A percentile compares a stretch with the other conserved stretches of the same genome.
Conservation (phyloP, 23 tunicate species). For the Styela clava region DNA sequence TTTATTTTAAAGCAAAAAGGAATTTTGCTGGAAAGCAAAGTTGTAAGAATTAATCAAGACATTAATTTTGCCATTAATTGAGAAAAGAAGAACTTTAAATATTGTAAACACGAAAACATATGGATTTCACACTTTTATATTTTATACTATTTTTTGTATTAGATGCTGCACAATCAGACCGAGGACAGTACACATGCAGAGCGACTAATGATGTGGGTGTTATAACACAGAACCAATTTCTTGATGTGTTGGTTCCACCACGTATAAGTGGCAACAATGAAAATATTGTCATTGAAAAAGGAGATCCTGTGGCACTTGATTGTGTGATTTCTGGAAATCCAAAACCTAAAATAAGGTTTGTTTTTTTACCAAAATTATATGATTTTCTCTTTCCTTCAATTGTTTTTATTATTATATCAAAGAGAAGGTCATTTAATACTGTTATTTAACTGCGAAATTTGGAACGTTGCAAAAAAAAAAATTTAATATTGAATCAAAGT, state of each 20-base stretch:
- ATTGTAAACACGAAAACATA: no score
- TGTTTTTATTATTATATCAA: no score
- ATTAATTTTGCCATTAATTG: no score
- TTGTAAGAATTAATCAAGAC: no score
- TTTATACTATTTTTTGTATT: constrained; percentile 21
- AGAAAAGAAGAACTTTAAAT: no score
- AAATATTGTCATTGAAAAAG: constrained; percentile 38
- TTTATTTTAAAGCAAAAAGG: not conserved
- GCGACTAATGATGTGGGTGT: constrained; percentile 88
- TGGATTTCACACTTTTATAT: no score
- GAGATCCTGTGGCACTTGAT: constrained; percentile 33
- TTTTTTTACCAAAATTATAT: not conserved
- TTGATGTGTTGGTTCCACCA: constrained; percentile 83
- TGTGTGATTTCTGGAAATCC: constrained; percentile 86
- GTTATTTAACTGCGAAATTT: no score
- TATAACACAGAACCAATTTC: constrained; percentile 33
- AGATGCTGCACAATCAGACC: constrained; percentile 34
- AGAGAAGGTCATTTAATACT: no score
- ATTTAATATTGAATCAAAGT: no score
- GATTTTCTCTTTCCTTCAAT: no score
- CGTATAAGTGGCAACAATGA: constrained; percentile 39
- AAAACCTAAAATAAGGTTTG: constrained; percentile 69
- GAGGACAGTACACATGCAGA: constrained; percentile 74
- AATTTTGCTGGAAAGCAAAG: no score
- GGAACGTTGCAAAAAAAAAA: no score